Evolutionary conservation across 2,888 invertebrate genomes (phyloP).

Genomic region (Eurytoma californica): DNA sequence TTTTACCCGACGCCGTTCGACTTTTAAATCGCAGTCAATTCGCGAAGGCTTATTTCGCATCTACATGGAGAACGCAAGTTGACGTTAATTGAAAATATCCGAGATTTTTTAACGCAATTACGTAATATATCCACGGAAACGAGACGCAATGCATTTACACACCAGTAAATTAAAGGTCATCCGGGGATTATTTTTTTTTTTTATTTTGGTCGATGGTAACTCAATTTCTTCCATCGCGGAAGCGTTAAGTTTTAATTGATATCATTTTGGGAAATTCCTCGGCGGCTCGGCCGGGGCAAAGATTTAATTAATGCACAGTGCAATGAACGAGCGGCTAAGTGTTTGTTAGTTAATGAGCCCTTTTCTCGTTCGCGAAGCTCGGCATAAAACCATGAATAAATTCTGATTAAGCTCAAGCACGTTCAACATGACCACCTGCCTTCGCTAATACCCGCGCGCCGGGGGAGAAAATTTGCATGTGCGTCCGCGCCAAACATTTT

Average conservation of each 20-base stretch:
- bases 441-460: not conserved
- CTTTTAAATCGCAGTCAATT: no score
- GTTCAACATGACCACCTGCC: not conserved
- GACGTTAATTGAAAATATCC: no score
- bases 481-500: no score
- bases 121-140: no score
- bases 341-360: conserved; percentile 1
- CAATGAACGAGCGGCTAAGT: not conserved
- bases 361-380: not conserved
- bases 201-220: not conserved
- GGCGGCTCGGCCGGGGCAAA: not conserved
- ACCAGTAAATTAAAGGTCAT: no score
- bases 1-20: no score
- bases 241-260: not conserved
- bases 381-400: conserved; percentile 9
- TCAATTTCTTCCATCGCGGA: conserved; percentile 1
- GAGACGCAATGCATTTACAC: no score
- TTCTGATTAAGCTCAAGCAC: conserved; percentile 1
- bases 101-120: no score
- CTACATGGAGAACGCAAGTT: no score
- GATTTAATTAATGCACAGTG: conserved; percentile 16
- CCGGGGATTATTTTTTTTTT: no score
- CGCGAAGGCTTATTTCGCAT: no score
- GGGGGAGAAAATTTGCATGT: no score
- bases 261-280: not conserved